Conservation (phyloP, 2,113 vertebrate species). For the Tinamus guttatus region DNA sequence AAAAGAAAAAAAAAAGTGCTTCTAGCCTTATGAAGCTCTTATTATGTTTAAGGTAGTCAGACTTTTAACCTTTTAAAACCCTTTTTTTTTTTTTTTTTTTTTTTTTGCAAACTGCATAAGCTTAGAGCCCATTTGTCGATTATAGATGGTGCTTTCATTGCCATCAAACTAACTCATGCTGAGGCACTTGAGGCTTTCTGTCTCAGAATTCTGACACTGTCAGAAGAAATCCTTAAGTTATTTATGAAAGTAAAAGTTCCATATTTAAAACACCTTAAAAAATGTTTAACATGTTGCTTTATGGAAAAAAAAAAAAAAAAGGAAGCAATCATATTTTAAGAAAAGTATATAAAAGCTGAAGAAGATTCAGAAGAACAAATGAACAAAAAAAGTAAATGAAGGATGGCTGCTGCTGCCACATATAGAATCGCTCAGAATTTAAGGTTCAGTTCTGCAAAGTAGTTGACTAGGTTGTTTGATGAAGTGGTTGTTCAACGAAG, state of each 20-base stretch:
- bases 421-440: neutral
- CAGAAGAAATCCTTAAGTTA: neutral
- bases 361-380: neutral
- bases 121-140: neutral
- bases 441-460: neutral
- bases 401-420: neutral
- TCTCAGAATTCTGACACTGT: neutral
- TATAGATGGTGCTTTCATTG: neutral
- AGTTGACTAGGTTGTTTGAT: neutral
- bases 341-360: neutral
- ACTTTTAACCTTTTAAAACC: too few species aligned
- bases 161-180: neutral
- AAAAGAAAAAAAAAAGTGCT: neutral
- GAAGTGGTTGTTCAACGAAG: too few species aligned
- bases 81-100: neutral
- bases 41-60: neutral
- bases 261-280: neutral
- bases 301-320: neutral
- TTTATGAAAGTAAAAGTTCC: neutral
- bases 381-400: neutral
- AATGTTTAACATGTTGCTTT: neutral
- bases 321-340: neutral
- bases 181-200: neutral
- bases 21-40: neutral
- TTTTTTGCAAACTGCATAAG: neutral